These are phyloP conservation scores for Sebastes oblongus DNA, from an alignment of 2,797 vertebrate species.

Conservation along the genomic window DNA sequence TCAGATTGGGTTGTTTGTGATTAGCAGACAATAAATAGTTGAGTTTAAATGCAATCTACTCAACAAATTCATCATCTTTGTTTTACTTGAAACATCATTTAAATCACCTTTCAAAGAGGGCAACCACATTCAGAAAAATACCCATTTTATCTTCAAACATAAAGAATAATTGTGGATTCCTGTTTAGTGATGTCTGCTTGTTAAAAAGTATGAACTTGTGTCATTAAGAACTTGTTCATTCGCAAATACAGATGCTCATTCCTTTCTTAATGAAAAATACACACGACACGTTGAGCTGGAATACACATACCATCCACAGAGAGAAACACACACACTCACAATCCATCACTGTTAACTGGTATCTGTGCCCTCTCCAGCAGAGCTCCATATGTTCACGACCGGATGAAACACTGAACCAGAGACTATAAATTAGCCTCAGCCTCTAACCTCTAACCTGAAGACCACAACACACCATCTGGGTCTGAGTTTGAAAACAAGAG, in stretches of 20 bases:
- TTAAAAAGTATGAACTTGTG: background rate
- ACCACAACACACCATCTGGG: constrained; percentile 40
- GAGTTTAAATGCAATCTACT: too few relatives aligned
- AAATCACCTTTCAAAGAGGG: background rate
- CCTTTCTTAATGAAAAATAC: background rate
- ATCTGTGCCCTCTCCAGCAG: constrained; percentile 15
- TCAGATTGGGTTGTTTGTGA: background rate
- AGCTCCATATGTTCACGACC: constrained; percentile 36
- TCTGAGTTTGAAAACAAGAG: background rate
- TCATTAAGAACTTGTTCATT: background rate
- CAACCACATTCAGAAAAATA: background rate
- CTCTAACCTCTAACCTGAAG: constrained; percentile 41
- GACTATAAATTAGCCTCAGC: constrained; percentile 47
- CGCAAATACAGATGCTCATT: background rate
- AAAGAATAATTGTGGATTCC: background rate
- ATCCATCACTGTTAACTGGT: constrained; percentile 25
- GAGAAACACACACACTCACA: background rate
- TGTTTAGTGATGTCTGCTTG: background rate
- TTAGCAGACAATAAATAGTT: too few relatives aligned
- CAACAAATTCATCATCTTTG: background rate
- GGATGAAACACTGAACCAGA: constrained; percentile 40
- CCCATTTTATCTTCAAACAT: background rate
- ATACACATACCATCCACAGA: background rate
- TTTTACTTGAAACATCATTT: background rate
- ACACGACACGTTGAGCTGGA: background rate